These are phyloP conservation scores for Pseudochirops corinnae DNA, from an alignment of 2,797 vertebrate genomes.

Conservation along the genomic window DNA sequence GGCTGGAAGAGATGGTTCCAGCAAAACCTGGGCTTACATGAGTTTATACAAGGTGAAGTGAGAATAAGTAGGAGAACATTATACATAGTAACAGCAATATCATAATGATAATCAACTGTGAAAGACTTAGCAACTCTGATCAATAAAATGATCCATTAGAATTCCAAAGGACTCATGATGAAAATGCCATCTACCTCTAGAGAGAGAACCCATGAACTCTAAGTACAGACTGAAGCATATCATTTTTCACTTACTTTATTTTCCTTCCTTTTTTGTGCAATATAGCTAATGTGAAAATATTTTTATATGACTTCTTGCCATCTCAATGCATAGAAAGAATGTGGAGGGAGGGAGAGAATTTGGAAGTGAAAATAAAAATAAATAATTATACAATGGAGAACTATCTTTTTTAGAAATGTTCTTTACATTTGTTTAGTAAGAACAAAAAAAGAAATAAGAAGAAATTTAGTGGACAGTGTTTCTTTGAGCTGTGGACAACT, in stretches of 20 bases:
- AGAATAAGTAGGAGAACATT: background rate
- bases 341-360: background rate
- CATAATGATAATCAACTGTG: background rate
- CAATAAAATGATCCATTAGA: background rate
- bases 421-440: background rate
- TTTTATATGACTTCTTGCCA: background rate
- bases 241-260: background rate
- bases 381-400: background rate
- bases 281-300: background rate
- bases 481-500: background rate
- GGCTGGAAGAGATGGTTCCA: background rate
- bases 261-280: background rate
- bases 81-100: background rate
- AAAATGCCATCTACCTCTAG: background rate
- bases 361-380: background rate
- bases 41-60: background rate
- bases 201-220: background rate
- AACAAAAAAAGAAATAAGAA: background rate
- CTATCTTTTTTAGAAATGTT: slow-evolving; percentile 21
- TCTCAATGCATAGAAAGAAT: background rate
- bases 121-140: background rate
- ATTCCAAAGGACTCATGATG: background rate
- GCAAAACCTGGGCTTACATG: background rate
- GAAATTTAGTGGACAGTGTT: background rate
- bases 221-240: background rate